Percentiles rank a stretch among this genome's conserved stretches.
These are phyloP conservation scores for Calephelis virginiensis DNA, from an alignment of 1,140 invertebrate genomes.

Conservation along the genomic window DNA sequence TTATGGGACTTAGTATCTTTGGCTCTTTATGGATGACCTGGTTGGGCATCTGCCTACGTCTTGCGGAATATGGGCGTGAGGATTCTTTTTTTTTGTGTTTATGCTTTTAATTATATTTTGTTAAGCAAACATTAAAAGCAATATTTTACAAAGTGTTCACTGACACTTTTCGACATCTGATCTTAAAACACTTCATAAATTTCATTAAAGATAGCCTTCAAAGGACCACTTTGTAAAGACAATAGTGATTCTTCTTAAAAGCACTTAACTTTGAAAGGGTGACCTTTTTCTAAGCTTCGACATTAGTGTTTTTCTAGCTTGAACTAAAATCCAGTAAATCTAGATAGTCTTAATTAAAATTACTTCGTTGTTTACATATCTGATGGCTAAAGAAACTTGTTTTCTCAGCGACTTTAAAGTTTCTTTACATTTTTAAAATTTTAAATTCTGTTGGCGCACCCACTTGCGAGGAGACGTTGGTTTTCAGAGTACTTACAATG, in stretches of 20 bases:
- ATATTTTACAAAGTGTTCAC: background rate
- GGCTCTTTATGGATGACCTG: too few relatives aligned
- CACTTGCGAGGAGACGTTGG: too few relatives aligned
- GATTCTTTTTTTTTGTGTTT: too few relatives aligned
- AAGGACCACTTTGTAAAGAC: slow-evolving; percentile 38
- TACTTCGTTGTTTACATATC: background rate
- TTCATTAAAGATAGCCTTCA: slow-evolving; percentile 15
- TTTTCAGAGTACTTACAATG: too few relatives aligned
- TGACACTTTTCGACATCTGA: background rate
- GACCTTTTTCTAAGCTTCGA: slow-evolving; percentile 21
- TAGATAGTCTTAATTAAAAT: slow-evolving; percentile 1
- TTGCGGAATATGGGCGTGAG: too few relatives aligned
- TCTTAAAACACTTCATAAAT: background rate
- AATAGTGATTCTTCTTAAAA: slow-evolving; percentile 35
- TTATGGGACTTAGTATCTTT: too few relatives aligned
- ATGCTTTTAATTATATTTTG: too few relatives aligned
- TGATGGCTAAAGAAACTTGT: background rate
- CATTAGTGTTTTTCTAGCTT: slow-evolving; percentile 18
- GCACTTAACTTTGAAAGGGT: slow-evolving; percentile 33
- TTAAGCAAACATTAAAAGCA: too few relatives aligned
- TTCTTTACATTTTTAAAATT: background rate
- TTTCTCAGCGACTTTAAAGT: background rate
- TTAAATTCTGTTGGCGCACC: too few relatives aligned
- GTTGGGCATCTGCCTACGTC: too few relatives aligned
- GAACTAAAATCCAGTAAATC: slow-evolving; percentile 18